These are phyloP conservation scores for Polyploca ridens DNA, from an alignment of 2,888 invertebrate genomes.

Conservation along the genomic window DNA sequence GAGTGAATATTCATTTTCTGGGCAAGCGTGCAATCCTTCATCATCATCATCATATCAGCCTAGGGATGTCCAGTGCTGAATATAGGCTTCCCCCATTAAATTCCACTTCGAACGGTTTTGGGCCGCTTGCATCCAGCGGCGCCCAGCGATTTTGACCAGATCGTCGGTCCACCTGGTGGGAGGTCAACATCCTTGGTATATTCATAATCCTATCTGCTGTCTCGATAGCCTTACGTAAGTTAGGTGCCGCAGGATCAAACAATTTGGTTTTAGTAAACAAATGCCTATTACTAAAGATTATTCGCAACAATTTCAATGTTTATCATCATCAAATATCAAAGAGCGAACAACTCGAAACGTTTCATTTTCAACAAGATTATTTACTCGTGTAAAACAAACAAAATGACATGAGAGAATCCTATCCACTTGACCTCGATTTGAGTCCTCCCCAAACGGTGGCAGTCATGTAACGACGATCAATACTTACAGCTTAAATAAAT, in stretches of 20 bases:
- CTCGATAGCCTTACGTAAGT: no score
- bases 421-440: conserved; percentile 75
- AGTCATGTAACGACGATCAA: conserved; percentile 66
- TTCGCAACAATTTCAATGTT: conserved; percentile 12
- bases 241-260: background rate
- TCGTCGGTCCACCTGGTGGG: no score
- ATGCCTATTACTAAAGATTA: conserved; percentile 15
- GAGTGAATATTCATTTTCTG: no score
- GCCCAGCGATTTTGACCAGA: no score
- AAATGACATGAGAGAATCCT: conserved; percentile 61
- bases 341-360: conserved; percentile 6
- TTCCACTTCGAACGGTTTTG: no score
- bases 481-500: conserved; percentile 78
- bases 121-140: no score
- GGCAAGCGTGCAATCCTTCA: no score
- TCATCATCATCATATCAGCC: no score
- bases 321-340: background rate
- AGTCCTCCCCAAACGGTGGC: conserved; percentile 63
- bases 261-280: background rate
- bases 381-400: conserved; percentile 64
- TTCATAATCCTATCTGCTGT: no score
- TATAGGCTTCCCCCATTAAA: no score
- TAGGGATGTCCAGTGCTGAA: no score
- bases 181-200: no score
- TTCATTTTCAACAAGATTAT: conserved; percentile 46